These are phyloP conservation scores for Hypolimnas misippus DNA, from an alignment of 2,888 invertebrate species.

Conservation along the genomic window DNA sequence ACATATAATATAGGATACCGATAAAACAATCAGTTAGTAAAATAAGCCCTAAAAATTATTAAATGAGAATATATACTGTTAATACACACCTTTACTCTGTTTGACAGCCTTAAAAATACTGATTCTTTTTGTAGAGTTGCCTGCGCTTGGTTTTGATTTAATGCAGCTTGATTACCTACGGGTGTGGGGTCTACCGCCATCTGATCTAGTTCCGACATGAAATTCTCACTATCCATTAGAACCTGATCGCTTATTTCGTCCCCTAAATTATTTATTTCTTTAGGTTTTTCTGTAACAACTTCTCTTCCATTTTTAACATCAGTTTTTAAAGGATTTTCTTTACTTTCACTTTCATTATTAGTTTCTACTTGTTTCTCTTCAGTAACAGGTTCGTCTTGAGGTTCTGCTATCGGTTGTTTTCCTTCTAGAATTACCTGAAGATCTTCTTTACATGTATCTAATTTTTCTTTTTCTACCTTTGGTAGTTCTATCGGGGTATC, in stretches of 20 bases:
- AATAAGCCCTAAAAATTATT: too few relatives aligned
- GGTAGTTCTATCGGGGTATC: conserved; percentile 57
- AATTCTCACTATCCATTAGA: conserved; percentile 75
- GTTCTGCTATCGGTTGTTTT: conserved; percentile 45
- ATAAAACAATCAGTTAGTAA: too few relatives aligned
- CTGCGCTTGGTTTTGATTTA: conserved; percentile 66
- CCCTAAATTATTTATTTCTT: conserved; percentile 53
- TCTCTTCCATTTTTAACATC: conserved; percentile 66
- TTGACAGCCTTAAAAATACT: conserved; percentile 97
- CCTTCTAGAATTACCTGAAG: conserved; percentile 54
- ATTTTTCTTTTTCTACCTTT: conserved; percentile 64
- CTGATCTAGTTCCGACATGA: conserved; percentile 82
- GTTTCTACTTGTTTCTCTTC: conserved; percentile 59
- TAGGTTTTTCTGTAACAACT: conserved; percentile 59
- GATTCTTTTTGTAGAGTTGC: conserved; percentile 91
- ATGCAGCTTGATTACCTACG: conserved; percentile 57
- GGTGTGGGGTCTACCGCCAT: conserved; percentile 76
- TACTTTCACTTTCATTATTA: conserved; percentile 54
- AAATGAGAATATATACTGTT: too few relatives aligned
- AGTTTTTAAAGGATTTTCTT: conserved; percentile 55
- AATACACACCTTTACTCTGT: conserved; percentile 93
- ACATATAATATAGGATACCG: too few relatives aligned
- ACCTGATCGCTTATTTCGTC: conserved; percentile 69
- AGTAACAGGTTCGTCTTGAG: conserved; percentile 39
- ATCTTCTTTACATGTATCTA: conserved; percentile 53